Evolutionary conservation across 2,797 vertebrate species (phyloP).

Genomic region (Prionace glauca): DNA sequence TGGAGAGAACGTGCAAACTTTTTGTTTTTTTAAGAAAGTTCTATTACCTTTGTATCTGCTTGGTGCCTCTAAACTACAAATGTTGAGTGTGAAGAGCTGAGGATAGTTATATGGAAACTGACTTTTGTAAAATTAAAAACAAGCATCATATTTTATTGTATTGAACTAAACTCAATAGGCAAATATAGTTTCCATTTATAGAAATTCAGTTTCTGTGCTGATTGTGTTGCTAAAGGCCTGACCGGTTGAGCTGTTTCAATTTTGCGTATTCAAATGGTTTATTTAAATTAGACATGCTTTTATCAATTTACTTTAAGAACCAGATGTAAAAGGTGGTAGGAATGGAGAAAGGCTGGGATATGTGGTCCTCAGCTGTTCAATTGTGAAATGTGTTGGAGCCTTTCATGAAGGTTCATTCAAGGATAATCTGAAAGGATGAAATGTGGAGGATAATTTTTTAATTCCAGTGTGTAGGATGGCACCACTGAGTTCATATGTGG

Average conservation of each 20-base stretch:
- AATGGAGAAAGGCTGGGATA: neutral
- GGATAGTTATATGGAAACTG: neutral
- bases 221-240: neutral
- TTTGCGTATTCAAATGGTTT: neutral
- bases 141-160: neutral
- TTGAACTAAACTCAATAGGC: neutral
- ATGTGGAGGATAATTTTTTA: neutral
- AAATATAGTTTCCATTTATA: neutral
- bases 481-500: neutral
- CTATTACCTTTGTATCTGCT: neutral
- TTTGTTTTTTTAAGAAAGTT: too few relatives aligned
- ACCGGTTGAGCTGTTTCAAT: neutral
- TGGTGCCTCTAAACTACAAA: neutral
- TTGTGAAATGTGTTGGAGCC: neutral
- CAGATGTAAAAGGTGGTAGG: too few relatives aligned
- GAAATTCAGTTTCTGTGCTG: neutral
- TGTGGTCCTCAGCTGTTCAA: neutral
- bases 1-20: too few relatives aligned
- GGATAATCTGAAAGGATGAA: neutral
- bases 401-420: neutral
- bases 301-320: too few relatives aligned
- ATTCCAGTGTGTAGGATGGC: neutral
- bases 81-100: neutral
- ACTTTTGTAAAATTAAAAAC: neutral
- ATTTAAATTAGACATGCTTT: neutral